A percentile compares a stretch with the other conserved stretches of the same genome.
Evolutionary conservation across 2,113 vertebrate genomes (phyloP).

Genomic region (Marcusenius ussheri): DNA sequence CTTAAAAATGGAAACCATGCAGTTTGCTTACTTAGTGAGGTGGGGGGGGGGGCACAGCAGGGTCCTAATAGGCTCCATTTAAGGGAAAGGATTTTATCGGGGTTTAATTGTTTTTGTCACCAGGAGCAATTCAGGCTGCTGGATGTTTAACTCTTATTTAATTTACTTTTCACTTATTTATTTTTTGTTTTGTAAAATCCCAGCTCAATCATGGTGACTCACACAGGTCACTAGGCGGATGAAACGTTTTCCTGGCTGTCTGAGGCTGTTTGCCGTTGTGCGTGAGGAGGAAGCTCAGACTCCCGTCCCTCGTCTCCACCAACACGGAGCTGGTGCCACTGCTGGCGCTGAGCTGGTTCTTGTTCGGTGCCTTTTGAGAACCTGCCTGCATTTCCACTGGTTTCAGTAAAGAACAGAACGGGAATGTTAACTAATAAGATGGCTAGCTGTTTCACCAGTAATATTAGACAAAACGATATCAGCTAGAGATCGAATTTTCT

Average conservation of each 20-base stretch:
- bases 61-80: neutral
- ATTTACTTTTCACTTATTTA: neutral
- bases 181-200: neutral
- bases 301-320: neutral
- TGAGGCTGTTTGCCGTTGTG: neutral
- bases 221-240: neutral
- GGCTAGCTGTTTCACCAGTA: neutral
- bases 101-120: neutral
- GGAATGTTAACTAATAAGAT: neutral
- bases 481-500: neutral
- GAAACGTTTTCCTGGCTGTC: neutral
- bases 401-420: too few relatives aligned
- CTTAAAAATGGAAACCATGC: neutral
- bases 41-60: neutral
- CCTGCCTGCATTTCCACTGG: too few relatives aligned
- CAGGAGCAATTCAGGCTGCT: neutral
- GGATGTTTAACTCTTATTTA: neutral
- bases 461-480: neutral
- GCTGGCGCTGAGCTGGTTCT: neutral
- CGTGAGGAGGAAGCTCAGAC: neutral
- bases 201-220: neutral
- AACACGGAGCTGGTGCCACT: neutral
- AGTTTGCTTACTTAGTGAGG: neutral
- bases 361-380: neutral
- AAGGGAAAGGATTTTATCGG: neutral